These are phyloP conservation scores for Willowsia nigromaculata DNA, from an alignment of 2,888 invertebrate genomes.

Conservation along the genomic window DNA sequence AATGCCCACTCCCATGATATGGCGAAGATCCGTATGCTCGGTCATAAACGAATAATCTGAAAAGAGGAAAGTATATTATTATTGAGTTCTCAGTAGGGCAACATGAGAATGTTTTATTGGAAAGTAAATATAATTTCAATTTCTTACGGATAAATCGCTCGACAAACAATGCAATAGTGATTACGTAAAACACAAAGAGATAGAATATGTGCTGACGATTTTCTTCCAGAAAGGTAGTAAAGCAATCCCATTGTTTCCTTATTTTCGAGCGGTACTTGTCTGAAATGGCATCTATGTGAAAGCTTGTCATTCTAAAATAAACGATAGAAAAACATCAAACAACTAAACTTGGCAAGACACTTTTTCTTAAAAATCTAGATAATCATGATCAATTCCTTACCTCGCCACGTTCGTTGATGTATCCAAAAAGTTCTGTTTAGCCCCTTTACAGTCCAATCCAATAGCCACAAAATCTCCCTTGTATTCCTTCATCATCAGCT, in stretches of 20 bases:
- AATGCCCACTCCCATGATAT: conserved; percentile 98
- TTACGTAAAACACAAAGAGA: conserved; percentile 95
- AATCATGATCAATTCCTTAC: conserved; percentile 79
- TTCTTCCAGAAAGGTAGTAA: conserved; percentile 95
- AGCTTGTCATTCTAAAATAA: conserved; percentile 96
- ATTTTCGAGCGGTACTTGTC: conserved; percentile 87
- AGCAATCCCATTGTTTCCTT: conserved; percentile 89
- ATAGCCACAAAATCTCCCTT: conserved; percentile 97
- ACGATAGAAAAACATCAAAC: too few relatives aligned
- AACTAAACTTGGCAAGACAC: too few relatives aligned
- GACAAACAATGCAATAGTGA: conserved; percentile 95
- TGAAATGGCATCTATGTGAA: conserved; percentile 91
- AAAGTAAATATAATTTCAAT: too few relatives aligned
- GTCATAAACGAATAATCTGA: conserved; percentile 96
- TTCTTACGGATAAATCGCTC: conserved; percentile 94
- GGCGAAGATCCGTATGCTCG: conserved; percentile 95
- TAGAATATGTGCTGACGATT: conserved; percentile 98
- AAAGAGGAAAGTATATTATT: conserved; percentile 61
- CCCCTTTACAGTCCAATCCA: conserved; percentile 95
- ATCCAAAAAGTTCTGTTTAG: conserved; percentile 96
- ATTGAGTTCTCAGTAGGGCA: not conserved
- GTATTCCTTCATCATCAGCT: conserved; percentile 97
- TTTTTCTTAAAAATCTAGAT: too few relatives aligned
- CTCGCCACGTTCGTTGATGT: conserved; percentile 95
- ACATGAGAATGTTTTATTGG: too few relatives aligned